Evolutionary conservation across 2,888 invertebrate species (phyloP).

Genomic region (Perizoma affinitatum): DNA sequence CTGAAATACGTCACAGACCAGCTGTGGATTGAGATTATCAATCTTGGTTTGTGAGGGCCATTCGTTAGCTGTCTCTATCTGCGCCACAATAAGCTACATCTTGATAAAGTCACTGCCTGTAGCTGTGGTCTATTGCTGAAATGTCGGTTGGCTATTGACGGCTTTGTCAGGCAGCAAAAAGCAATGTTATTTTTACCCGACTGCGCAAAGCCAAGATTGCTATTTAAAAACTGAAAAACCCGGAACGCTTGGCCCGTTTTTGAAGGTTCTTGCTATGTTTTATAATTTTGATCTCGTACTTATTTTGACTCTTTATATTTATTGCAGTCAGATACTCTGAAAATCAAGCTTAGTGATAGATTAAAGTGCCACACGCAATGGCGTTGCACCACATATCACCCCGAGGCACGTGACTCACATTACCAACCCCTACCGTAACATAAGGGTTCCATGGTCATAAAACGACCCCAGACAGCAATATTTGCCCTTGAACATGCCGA

Average conservation of each 20-base stretch:
- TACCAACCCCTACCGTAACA: conserved; percentile 33
- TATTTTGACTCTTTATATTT: background rate
- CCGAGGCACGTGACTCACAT: conserved; percentile 29
- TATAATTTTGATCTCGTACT: too few relatives aligned
- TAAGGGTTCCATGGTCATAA: conserved; percentile 29
- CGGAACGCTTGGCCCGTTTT: too few relatives aligned
- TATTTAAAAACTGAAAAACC: too few relatives aligned
- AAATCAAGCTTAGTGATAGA: background rate
- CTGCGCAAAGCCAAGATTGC: too few relatives aligned
- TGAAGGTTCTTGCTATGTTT: too few relatives aligned
- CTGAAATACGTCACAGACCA: conserved; percentile 10
- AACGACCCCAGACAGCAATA: conserved; percentile 26
- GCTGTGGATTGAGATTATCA: conserved; percentile 7
- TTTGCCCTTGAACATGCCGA: conserved; percentile 26
- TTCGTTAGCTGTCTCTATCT: conserved; percentile 1
- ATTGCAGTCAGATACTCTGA: background rate
- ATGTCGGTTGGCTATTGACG: background rate
- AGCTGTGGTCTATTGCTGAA: background rate
- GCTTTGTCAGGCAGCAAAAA: background rate
- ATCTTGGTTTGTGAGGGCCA: conserved; percentile 7
- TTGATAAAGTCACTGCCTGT: background rate
- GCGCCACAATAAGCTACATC: background rate
- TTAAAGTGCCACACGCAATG: conserved; percentile 8
- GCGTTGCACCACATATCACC: conserved; percentile 21
- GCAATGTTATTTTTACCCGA: too few relatives aligned